phyloP scores from a whole-genome alignment of 2,113 vertebrate species.

The Neogale vison region DNA sequence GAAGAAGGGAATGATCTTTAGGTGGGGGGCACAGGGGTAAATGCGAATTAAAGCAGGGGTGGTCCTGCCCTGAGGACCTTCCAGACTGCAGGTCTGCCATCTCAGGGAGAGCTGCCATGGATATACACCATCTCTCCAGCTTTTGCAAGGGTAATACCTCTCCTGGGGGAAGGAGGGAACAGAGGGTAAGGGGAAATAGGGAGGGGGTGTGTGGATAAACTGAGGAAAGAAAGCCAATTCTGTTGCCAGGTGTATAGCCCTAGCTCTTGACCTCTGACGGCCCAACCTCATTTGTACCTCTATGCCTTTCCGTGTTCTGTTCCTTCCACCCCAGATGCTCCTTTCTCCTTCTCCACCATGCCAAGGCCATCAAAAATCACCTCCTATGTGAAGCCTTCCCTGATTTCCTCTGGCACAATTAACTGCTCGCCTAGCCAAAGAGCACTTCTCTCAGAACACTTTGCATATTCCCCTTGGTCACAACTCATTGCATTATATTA shows the following conservation, averaged over 20 bases:
- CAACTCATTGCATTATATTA: background rate
- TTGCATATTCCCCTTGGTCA: background rate
- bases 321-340: background rate
- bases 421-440: background rate
- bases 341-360: background rate
- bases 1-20: background rate
- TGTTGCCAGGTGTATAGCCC: background rate
- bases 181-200: fast-evolving
- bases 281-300: background rate
- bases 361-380: background rate
- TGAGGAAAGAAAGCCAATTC: background rate
- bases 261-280: background rate
- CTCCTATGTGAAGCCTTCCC: background rate
- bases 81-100: background rate
- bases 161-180: too few species aligned
- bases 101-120: fast-evolving
- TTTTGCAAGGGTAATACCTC: background rate
- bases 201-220: fast-evolving
- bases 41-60: too few species aligned
- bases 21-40: background rate
- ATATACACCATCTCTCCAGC: background rate
- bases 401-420: background rate
- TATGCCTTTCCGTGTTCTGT: background rate
- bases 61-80: background rate
- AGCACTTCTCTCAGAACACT: background rate